Evolutionary conservation across 1,140 invertebrate species (phyloP).

Genomic region (Tetramorium alpestre): DNA sequence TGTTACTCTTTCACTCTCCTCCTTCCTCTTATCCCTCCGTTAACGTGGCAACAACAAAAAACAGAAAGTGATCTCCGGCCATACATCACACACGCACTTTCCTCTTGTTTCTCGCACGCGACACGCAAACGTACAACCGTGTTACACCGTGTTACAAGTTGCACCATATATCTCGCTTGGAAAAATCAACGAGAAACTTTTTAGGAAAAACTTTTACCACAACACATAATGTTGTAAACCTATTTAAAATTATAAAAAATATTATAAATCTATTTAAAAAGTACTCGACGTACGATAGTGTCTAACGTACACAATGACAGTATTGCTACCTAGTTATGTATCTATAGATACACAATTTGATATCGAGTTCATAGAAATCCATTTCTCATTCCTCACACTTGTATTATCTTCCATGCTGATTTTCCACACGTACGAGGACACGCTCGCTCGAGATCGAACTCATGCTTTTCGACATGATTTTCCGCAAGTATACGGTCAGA

Average conservation of each 20-base stretch:
- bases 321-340: conserved; percentile 79
- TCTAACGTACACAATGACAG: conserved; percentile 83
- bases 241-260: conserved; percentile 78
- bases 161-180: conserved; percentile 39
- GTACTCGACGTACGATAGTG: conserved; percentile 80
- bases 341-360: conserved; percentile 77
- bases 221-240: conserved; percentile 81
- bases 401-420: not conserved
- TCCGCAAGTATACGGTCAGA: not conserved
- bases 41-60: conserved; percentile 76
- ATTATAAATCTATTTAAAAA: conserved; percentile 84
- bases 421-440: not conserved
- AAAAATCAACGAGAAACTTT: conserved; percentile 77
- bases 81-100: conserved; percentile 46
- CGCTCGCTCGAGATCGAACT: not conserved
- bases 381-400: conserved; percentile 4
- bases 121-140: conserved; percentile 47
- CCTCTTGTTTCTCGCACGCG: conserved; percentile 68
- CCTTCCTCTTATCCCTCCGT: conserved; percentile 38
- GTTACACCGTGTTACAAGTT: not conserved
- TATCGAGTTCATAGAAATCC: conserved; percentile 67
- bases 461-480: conserved; percentile 18
- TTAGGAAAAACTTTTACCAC: conserved; percentile 71
- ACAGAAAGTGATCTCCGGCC: conserved; percentile 68
- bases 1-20: conserved; percentile 57